Evolutionary conservation across 2,113 vertebrate species (phyloP).

Genomic region (Osmerus eperlanus): DNA sequence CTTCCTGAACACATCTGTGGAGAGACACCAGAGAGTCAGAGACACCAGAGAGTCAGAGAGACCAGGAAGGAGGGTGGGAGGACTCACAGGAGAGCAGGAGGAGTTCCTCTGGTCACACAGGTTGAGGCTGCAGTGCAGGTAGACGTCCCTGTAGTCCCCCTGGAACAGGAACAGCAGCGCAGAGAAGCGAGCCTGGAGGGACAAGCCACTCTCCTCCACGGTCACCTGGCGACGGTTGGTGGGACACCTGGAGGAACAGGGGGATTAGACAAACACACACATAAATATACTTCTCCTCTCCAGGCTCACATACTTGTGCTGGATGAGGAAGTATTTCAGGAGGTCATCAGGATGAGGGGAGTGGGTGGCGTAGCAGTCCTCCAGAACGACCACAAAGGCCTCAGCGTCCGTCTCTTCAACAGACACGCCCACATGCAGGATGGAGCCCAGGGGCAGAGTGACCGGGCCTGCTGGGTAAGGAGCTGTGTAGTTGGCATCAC

Average conservation of each 20-base stretch:
- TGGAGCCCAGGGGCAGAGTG: conserved; percentile 46
- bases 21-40: too few relatives aligned
- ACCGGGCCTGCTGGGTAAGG: conserved; percentile 40
- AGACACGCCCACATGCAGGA: conserved; percentile 50
- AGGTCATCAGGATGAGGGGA: conserved; percentile 28
- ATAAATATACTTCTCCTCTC: too few relatives aligned
- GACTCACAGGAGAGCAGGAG: conserved; percentile 17
- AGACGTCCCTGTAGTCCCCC: conserved; percentile 18
- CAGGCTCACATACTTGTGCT: conserved; percentile 54
- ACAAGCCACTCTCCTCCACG: conserved; percentile 38
- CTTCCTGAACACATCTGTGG: conserved; percentile 37
- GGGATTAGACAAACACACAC: not conserved
- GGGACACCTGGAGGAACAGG: conserved; percentile 50
- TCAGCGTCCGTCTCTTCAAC: conserved; percentile 20
- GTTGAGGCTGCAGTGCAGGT: conserved; percentile 18
- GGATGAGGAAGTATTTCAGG: conserved; percentile 45
- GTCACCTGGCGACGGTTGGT: conserved; percentile 36
- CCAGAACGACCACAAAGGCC: conserved; percentile 52
- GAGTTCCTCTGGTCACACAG: conserved; percentile 6
- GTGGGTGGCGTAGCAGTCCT: conserved; percentile 56
- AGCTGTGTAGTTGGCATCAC: conserved; percentile 32
- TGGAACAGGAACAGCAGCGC: conserved; percentile 36
- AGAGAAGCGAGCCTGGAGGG: conserved; percentile 9
- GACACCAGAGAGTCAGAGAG: not conserved
- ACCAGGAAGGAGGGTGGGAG: not conserved